phyloP scores from a whole-genome alignment of 2,113 vertebrate genomes.

The Mus musculus region GRCm39 chr12:27201001-27201500 shows the following conservation, averaged over 20 bases:
- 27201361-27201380: conserved; percentile 81
- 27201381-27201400: conserved; percentile 84
- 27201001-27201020: conserved; percentile 57
- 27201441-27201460: conserved; percentile 84
- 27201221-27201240: conserved; percentile 63
- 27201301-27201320: conserved; percentile 88
- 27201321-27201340: conserved; percentile 84
- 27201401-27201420: conserved; percentile 86
- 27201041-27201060: conserved; percentile 22
- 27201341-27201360: conserved; percentile 84
- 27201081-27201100: conserved; percentile 69
- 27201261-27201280: conserved; percentile 84
- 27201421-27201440: conserved; percentile 84
- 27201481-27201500: conserved; percentile 84
- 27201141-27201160: conserved; percentile 57
- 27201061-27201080: conserved; percentile 57
- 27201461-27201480: conserved; percentile 83
- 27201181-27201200: conserved; percentile 60
- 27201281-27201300: conserved; percentile 83
- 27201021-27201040: not conserved
- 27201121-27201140: conserved; percentile 69
- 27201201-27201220: conserved; percentile 64
- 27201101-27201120: conserved; percentile 55
- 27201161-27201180: conserved; percentile 45
- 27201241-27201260: conserved; percentile 85